These are phyloP conservation scores for Lepidocolaptes lacrymiger DNA, from an alignment of 2,797 vertebrate species.

Conservation along the genomic window DNA sequence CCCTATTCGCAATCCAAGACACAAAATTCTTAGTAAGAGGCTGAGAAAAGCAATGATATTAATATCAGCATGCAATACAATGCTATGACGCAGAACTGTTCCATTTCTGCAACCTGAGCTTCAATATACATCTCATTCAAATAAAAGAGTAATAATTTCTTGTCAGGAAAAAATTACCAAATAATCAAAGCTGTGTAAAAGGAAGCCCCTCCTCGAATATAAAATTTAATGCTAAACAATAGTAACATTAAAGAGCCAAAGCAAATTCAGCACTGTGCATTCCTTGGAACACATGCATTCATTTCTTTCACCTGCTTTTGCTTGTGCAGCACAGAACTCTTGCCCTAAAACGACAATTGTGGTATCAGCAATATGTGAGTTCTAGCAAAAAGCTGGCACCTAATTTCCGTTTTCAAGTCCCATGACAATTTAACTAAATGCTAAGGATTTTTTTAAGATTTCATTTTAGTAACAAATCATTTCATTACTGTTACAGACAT, in stretches of 20 bases:
- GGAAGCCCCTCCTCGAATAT: background rate
- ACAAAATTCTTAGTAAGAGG: background rate
- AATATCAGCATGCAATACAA: background rate
- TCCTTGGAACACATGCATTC: background rate
- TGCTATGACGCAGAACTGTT: background rate
- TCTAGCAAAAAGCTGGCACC: background rate
- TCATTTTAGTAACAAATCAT: background rate
- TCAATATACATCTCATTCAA: background rate
- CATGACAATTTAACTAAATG: background rate
- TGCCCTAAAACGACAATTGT: background rate
- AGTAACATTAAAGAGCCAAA: background rate
- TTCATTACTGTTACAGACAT: background rate
- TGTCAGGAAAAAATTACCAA: background rate
- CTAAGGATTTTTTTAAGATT: background rate
- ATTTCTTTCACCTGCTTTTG: background rate
- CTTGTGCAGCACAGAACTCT: background rate
- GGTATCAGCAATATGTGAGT: background rate
- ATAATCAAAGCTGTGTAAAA: background rate
- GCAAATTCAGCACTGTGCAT: background rate
- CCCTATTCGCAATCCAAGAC: slow-evolving; percentile 41
- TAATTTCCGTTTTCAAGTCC: background rate
- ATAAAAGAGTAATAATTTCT: background rate
- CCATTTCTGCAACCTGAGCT: background rate
- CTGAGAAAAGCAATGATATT: background rate
- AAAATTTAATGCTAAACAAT: background rate